phyloP scores from a whole-genome alignment of 2,797 vertebrate genomes.

The Clarias platycephalus region DNA sequence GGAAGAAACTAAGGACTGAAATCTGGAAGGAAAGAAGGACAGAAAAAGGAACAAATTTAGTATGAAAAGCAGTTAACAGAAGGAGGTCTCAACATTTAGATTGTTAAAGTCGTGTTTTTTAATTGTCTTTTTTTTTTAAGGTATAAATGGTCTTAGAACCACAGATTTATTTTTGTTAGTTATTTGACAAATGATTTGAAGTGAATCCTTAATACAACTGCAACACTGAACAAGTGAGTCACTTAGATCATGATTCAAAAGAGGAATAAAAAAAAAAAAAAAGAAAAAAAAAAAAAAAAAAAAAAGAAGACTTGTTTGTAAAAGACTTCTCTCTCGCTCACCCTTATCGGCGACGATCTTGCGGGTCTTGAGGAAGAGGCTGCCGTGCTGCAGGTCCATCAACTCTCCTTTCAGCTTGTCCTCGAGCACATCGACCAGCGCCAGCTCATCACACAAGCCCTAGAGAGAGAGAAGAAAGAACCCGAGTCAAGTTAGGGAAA shows the following conservation, averaged over 20 bases:
- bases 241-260: background rate
- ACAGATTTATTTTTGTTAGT: background rate
- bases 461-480: conserved; percentile 52
- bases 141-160: background rate
- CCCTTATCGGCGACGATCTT: conserved; percentile 93
- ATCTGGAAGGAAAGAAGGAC: background rate
- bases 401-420: conserved; percentile 94
- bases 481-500: background rate
- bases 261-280: background rate
- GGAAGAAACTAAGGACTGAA: background rate
- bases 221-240: background rate
- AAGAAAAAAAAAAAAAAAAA: no score
- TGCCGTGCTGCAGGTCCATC: conserved; percentile 95
- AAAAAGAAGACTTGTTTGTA: background rate
- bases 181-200: background rate
- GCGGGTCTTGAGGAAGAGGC: conserved; percentile 90
- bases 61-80: no score
- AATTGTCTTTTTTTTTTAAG: background rate
- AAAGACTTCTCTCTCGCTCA: conserved; percentile 51
- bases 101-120: background rate
- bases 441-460: conserved; percentile 90
- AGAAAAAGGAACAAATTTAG: no score
- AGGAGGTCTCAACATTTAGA: no score
- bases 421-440: conserved; percentile 92
- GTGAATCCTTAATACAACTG: background rate